Conservation (phyloP, 2,888 invertebrate genomes). For the Operophtera brumata region DNA sequence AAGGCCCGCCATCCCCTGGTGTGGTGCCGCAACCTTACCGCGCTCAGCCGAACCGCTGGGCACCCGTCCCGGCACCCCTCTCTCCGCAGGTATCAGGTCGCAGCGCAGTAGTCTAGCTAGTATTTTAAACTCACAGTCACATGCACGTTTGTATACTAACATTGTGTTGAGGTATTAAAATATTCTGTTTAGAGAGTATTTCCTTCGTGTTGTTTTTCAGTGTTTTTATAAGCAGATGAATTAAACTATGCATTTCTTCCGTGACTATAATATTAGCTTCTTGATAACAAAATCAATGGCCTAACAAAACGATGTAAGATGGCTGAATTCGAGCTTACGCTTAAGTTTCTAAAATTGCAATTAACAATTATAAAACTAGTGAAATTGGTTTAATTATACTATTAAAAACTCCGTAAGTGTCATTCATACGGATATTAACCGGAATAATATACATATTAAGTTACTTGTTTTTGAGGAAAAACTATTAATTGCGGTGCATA, state of each 20-base stretch:
- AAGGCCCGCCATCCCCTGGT: slow-evolving; percentile 57
- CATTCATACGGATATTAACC: no score
- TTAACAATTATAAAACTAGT: neutral
- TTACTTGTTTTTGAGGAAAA: no score
- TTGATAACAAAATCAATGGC: slow-evolving; percentile 1
- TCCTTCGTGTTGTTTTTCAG: slow-evolving; percentile 9
- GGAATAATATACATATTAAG: no score
- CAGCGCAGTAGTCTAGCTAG: slow-evolving; percentile 41
- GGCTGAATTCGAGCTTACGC: slow-evolving; percentile 7
- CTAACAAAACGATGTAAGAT: slow-evolving; percentile 1
- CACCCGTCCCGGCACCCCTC: slow-evolving; percentile 71
- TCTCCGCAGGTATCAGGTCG: slow-evolving; percentile 71
- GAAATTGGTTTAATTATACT: neutral
- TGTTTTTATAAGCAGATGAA: neutral
- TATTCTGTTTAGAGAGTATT: slow-evolving; percentile 8
- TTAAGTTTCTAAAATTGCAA: neutral
- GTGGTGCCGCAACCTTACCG: slow-evolving; percentile 62
- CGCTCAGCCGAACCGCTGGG: slow-evolving; percentile 71
- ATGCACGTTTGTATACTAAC: slow-evolving; percentile 39
- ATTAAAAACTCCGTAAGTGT: no score
- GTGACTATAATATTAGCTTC: neutral
- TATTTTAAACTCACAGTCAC: slow-evolving; percentile 42
- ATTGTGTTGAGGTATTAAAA: slow-evolving; percentile 18
- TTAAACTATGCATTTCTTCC: slow-evolving; percentile 2
- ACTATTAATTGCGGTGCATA: no score